Evolutionary conservation across 1,140 invertebrate species (phyloP).

Genomic region (Drosophila teissieri): DNA sequence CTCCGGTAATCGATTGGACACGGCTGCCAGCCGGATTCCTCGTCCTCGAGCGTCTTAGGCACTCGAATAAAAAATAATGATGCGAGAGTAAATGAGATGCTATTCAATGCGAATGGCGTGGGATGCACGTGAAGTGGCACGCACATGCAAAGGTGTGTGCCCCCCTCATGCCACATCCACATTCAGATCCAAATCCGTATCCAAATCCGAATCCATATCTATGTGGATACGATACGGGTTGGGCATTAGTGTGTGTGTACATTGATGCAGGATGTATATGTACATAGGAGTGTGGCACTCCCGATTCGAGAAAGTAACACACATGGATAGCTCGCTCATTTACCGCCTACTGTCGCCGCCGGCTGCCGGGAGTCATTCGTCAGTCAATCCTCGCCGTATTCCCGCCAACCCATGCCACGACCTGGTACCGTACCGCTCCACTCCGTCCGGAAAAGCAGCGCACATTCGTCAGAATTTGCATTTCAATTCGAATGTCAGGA

Average conservation of each 20-base stretch:
- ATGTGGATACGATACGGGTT: constrained; percentile 32
- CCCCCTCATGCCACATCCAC: constrained; percentile 2
- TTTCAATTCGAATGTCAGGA: constrained; percentile 81
- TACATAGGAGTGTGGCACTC: constrained; percentile 30
- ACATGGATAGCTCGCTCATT: constrained; percentile 71
- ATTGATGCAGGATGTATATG: constrained; percentile 28
- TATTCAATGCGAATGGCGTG: constrained; percentile 42
- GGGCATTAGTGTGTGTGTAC: neutral
- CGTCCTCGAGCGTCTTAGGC: constrained; percentile 23
- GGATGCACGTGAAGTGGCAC: constrained; percentile 45
- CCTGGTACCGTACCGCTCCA: constrained; percentile 6
- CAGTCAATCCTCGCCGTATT: constrained; percentile 34
- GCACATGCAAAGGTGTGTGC: constrained; percentile 26
- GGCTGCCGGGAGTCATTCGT: constrained; percentile 58
- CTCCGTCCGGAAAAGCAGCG: constrained; percentile 46
- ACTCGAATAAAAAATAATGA: constrained; percentile 62
- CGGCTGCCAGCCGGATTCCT: constrained; percentile 21
- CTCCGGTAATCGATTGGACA: constrained; percentile 40
- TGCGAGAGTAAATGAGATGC: constrained; percentile 67
- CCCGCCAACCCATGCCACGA: neutral
- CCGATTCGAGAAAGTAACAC: constrained; percentile 56
- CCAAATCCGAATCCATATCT: constrained; percentile 20
- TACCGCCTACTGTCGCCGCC: constrained; percentile 51
- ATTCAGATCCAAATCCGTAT: constrained; percentile 9
- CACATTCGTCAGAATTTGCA: constrained; percentile 83